phyloP scores from a whole-genome alignment of 1,140 invertebrate genomes.

The Bombus huntii region DNA sequence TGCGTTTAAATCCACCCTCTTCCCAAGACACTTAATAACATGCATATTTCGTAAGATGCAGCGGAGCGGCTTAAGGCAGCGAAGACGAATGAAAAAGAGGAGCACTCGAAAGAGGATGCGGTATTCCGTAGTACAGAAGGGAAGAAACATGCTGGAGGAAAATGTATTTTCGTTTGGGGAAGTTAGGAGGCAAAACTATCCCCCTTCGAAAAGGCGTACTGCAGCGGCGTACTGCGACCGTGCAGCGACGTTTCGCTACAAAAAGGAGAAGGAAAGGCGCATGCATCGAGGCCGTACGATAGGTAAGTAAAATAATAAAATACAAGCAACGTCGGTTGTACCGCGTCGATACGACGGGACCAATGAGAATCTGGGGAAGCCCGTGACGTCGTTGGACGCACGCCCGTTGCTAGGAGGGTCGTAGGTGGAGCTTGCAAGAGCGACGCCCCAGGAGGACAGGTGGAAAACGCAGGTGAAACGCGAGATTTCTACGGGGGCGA shows the following conservation, averaged over 20 bases:
- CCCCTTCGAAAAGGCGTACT: too few relatives aligned
- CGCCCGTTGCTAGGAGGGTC: conserved; percentile 72
- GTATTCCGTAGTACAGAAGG: not conserved
- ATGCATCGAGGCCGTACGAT: conserved; percentile 62
- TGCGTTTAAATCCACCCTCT: not conserved
- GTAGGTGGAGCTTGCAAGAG: conserved; percentile 74
- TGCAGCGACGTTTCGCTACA: conserved; percentile 34
- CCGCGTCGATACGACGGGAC: conserved; percentile 71
- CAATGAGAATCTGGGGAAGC: conserved; percentile 69
- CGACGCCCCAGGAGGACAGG: conserved; percentile 74
- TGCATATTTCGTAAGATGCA: conserved; percentile 1
- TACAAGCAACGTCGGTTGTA: conserved; percentile 65
- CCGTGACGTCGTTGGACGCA: conserved; percentile 75
- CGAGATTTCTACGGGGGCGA: conserved; percentile 48
- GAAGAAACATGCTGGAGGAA: conserved; percentile 42
- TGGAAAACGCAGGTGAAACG: conserved; percentile 76
- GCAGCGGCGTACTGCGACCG: conserved; percentile 31
- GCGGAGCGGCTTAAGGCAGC: not conserved
- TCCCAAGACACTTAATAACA: not conserved
- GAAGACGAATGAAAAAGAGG: not conserved
- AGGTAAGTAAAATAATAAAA: conserved; percentile 78
- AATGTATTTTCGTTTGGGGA: conserved; percentile 42
- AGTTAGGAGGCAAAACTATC: conserved; percentile 6
- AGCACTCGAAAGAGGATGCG: not conserved
- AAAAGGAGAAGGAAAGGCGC: conserved; percentile 52